phyloP scores from a whole-genome alignment of 2,797 vertebrate species.

The Trachurus trachurus region DNA sequence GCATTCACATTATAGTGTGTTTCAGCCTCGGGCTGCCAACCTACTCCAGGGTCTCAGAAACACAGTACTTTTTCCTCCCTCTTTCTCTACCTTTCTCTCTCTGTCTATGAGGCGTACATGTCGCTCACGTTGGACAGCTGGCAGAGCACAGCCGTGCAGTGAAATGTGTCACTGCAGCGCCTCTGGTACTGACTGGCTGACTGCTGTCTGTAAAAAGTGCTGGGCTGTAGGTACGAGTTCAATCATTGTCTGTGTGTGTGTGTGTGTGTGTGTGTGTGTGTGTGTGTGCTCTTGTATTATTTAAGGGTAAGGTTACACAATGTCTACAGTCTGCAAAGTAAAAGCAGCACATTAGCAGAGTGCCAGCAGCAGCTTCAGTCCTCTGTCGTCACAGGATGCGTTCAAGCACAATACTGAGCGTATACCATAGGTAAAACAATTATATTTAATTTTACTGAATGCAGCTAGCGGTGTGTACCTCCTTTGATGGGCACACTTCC shows the following conservation, averaged over 20 bases:
- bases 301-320: not conserved
- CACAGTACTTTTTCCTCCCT: not conserved
- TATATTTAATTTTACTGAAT: not conserved
- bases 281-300: constrained; percentile 2
- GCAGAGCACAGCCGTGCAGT: not conserved
- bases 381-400: not conserved
- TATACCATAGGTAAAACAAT: not conserved
- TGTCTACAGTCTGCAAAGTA: not conserved
- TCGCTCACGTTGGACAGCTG: constrained; percentile 1
- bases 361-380: not conserved
- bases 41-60: constrained; percentile 16
- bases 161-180: not conserved
- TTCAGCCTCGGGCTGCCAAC: constrained; percentile 17
- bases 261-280: not conserved
- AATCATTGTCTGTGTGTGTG: not conserved
- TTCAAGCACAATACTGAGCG: not conserved
- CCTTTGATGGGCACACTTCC: not conserved
- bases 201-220: not conserved
- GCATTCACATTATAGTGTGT: constrained; percentile 36
- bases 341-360: not conserved
- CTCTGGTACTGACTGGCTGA: constrained; percentile 2
- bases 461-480: not conserved
- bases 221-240: not conserved
- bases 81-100: not conserved
- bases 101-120: not conserved